Conservation (phyloP, 1,140 invertebrate genomes). For the Trachelipus rathkii region DNA sequence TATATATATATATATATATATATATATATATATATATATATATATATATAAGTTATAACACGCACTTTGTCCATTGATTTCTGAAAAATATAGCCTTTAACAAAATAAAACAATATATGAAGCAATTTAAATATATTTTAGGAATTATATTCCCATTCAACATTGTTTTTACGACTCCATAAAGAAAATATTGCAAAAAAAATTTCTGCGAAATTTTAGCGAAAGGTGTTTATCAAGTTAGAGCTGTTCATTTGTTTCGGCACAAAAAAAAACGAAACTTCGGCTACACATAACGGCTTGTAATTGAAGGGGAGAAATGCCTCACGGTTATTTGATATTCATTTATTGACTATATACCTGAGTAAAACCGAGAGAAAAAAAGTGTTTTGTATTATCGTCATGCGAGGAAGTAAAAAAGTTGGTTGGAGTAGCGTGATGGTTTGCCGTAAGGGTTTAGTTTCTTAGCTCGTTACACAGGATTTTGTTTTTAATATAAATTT, state of each 20-base stretch:
- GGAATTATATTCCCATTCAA: background rate
- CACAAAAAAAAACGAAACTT: background rate
- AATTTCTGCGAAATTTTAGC: background rate
- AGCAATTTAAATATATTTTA: background rate
- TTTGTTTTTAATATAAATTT: too few relatives aligned
- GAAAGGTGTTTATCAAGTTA: background rate
- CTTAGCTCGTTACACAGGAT: too few relatives aligned
- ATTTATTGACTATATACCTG: too few relatives aligned
- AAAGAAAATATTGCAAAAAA: background rate
- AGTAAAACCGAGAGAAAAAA: too few relatives aligned
- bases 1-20: slow-evolving; percentile 13
- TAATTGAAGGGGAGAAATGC: background rate
- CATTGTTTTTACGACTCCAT: background rate
- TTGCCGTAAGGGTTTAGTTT: too few relatives aligned
- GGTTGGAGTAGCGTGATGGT: too few relatives aligned
- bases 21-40: background rate
- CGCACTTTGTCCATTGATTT: background rate
- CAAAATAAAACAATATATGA: background rate
- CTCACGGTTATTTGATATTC: background rate
- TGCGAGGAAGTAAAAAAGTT: too few relatives aligned
- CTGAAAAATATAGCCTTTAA: background rate
- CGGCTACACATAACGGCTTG: background rate
- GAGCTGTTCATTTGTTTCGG: background rate
- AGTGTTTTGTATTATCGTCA: too few relatives aligned
- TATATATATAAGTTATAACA: background rate